These are phyloP conservation scores for Atlantisia rogersi DNA, from an alignment of 2,113 vertebrate species.

Conservation along the genomic window DNA sequence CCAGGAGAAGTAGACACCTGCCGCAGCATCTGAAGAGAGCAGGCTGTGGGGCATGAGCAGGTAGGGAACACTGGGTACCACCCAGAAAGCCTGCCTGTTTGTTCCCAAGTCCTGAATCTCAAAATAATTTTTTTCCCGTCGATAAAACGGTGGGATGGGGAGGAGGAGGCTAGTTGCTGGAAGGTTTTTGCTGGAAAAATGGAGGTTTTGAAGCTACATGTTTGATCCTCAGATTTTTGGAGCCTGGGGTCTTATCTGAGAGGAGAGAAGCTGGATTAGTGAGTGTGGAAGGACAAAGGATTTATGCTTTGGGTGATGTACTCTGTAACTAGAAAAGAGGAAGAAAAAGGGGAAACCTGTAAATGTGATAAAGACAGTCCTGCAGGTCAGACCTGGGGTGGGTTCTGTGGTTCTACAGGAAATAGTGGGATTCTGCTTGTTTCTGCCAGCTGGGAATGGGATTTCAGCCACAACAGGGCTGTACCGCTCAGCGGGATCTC, in stretches of 20 bases:
- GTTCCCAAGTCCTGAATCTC: neutral
- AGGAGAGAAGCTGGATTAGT: neutral
- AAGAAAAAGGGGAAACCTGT: neutral
- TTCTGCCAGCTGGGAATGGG: neutral
- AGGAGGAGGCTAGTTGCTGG: neutral
- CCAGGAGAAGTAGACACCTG: neutral
- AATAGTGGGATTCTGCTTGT: neutral
- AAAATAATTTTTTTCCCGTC: neutral
- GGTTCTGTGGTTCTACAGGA: neutral
- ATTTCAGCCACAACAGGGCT: neutral
- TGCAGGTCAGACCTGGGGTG: neutral
- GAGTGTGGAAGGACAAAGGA: neutral
- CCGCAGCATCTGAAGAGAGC: neutral
- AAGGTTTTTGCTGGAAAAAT: neutral
- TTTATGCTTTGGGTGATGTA: neutral
- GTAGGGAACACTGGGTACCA: neutral
- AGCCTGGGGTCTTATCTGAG: neutral
- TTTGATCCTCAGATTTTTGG: neutral
- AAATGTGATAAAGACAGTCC: neutral
- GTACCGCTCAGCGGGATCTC: neutral
- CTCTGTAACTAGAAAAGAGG: neutral
- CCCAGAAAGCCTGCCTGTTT: neutral
- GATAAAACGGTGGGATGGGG: neutral
- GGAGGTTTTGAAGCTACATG: neutral
- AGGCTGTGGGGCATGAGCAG: neutral